Percentiles rank a stretch among this genome's conserved stretches.
Conservation (phyloP, 2,888 invertebrate species). For the Cerastis rubricosa region DNA sequence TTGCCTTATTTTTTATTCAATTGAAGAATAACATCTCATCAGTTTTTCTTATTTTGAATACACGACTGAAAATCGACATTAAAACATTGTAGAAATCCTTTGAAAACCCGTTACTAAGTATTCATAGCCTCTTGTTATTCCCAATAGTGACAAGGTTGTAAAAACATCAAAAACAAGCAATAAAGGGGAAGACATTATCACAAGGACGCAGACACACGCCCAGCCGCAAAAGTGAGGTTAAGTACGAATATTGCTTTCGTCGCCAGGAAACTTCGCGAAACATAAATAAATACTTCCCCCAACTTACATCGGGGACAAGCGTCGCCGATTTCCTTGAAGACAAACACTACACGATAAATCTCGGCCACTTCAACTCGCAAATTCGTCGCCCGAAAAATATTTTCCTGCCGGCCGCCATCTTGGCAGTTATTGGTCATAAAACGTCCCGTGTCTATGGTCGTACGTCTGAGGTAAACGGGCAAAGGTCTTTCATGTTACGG, state of each 20-base stretch:
- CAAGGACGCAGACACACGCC: slow-evolving; percentile 33
- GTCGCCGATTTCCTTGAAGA: slow-evolving; percentile 65
- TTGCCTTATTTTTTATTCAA: not conserved
- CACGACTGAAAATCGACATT: not conserved
- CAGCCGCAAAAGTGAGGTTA: slow-evolving; percentile 48
- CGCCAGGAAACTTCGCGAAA: slow-evolving; percentile 64
- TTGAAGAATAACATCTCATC: not conserved
- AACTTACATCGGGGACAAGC: slow-evolving; percentile 57
- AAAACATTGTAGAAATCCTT: not conserved
- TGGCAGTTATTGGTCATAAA: slow-evolving; percentile 82
- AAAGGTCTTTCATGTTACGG: slow-evolving; percentile 59
- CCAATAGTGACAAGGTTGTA: not conserved
- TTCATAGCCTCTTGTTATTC: slow-evolving; percentile 16
- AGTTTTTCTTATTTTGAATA: not conserved
- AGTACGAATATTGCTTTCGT: slow-evolving; percentile 53
- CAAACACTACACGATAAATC: slow-evolving; percentile 70
- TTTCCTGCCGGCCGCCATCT: slow-evolving; percentile 78
- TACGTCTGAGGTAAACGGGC: slow-evolving; percentile 60
- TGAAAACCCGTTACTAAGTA: not conserved
- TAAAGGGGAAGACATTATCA: slow-evolving; percentile 39
- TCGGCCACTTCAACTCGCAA: slow-evolving; percentile 66
- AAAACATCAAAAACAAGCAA: slow-evolving; percentile 41
- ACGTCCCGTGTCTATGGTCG: slow-evolving; percentile 61
- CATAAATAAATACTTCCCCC: slow-evolving; percentile 66
- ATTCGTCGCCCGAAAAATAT: slow-evolving; percentile 73